phyloP scores from a whole-genome alignment of 2,888 invertebrate species.

The Dolomedes plantarius region DNA sequence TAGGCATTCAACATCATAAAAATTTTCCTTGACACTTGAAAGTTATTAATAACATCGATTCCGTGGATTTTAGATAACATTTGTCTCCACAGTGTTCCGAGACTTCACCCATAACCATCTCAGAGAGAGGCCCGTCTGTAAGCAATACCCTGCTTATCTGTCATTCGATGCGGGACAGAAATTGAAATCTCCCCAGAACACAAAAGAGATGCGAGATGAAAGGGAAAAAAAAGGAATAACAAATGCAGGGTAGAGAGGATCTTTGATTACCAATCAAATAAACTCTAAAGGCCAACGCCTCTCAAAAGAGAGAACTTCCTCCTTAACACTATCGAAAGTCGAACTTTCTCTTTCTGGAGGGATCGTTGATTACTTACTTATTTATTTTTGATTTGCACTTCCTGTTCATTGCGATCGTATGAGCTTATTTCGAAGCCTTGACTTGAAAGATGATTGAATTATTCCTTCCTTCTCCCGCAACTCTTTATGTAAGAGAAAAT shows the following conservation, averaged over 20 bases:
- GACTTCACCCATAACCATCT: background rate
- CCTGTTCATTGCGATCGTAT: background rate
- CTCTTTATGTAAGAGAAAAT: no score
- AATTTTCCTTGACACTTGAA: no score
- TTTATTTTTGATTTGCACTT: background rate
- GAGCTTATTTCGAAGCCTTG: no score
- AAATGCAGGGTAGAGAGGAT: background rate
- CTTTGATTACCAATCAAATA: constrained; percentile 12
- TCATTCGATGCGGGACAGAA: background rate
- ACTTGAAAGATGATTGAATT: no score
- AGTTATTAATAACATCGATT: no score
- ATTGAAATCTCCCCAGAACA: background rate
- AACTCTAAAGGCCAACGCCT: constrained; percentile 6
- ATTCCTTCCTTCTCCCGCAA: no score
- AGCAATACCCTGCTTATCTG: background rate
- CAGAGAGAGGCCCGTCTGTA: background rate
- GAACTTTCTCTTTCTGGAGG: background rate
- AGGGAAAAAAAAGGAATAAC: background rate
- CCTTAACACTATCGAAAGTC: background rate
- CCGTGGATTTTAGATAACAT: no score
- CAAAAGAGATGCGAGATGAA: background rate
- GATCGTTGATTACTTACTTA: background rate
- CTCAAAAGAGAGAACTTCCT: background rate
- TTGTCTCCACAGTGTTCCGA: background rate
- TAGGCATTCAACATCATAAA: no score